phyloP scores from a whole-genome alignment of 1,140 invertebrate genomes.

The Neodiprion fabricii region DNA sequence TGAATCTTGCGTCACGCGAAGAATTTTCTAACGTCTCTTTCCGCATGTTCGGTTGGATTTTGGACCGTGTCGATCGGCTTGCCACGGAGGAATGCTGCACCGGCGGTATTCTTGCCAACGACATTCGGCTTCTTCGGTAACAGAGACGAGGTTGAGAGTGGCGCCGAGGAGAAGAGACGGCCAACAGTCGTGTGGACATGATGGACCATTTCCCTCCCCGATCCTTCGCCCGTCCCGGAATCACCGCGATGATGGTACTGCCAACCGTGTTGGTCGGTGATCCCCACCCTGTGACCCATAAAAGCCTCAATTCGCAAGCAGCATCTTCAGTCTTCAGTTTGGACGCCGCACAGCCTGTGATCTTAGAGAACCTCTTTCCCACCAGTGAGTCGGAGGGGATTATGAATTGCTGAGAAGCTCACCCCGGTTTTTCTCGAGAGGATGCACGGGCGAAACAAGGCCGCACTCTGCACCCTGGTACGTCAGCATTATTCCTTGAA shows the following conservation, averaged over 20 bases:
- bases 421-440: background rate
- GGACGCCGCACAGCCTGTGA: slow-evolving; percentile 31
- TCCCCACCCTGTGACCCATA: slow-evolving; percentile 36
- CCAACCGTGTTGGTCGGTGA: slow-evolving; percentile 23
- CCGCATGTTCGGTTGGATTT: too few species aligned
- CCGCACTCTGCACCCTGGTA: slow-evolving; percentile 30
- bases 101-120: too few species aligned
- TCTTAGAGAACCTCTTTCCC: slow-evolving; percentile 12
- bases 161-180: too few species aligned
- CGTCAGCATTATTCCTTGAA: slow-evolving; percentile 20
- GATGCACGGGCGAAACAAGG: slow-evolving; percentile 29
- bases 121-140: too few species aligned
- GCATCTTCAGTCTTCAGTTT: slow-evolving; percentile 37
- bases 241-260: background rate
- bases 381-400: slow-evolving; percentile 7
- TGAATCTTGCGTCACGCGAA: too few species aligned
- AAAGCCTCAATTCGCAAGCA: slow-evolving; percentile 33
- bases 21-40: too few species aligned
- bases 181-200: background rate
- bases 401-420: slow-evolving; percentile 9
- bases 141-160: too few species aligned
- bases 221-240: background rate
- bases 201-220: slow-evolving; percentile 1
- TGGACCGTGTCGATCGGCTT: too few species aligned
- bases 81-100: too few species aligned